These are phyloP conservation scores for Drosophila lutescens DNA, from an alignment of 2,888 invertebrate genomes.

Conservation along the genomic window DNA sequence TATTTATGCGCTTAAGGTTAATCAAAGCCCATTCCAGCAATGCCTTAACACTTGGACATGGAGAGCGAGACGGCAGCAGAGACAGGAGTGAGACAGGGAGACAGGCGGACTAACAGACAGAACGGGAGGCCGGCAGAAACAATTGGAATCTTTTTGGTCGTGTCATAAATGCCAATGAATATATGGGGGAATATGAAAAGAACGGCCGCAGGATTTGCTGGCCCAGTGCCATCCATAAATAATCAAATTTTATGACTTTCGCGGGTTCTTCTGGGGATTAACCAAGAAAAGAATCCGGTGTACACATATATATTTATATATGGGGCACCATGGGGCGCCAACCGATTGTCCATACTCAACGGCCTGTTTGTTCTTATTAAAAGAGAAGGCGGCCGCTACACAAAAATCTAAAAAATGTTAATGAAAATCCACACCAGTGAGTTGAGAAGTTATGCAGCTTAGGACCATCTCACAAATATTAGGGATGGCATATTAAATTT, in stretches of 20 bases:
- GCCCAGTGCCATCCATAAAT: constrained; percentile 75
- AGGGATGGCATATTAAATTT: constrained; percentile 7
- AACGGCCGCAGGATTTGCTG: constrained; percentile 51
- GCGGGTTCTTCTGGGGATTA: constrained; percentile 66
- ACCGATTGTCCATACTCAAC: constrained; percentile 80
- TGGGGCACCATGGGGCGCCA: constrained; percentile 77
- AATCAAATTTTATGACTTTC: constrained; percentile 79
- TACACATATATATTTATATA: constrained; percentile 34
- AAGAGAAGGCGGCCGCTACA: constrained; percentile 26
- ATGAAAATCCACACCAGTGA: constrained; percentile 67
- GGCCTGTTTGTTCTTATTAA: constrained; percentile 80
- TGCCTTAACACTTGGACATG: constrained; percentile 71
- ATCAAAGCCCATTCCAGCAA: constrained; percentile 78
- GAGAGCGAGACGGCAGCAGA: constrained; percentile 14
- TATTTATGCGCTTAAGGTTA: constrained; percentile 82
- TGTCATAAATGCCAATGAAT: constrained; percentile 79
- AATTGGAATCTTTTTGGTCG: constrained; percentile 75
- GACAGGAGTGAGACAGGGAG: constrained; percentile 5
- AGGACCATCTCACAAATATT: constrained; percentile 1
- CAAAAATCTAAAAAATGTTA: constrained; percentile 71
- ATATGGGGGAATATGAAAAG: constrained; percentile 47
- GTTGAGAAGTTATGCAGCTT: constrained; percentile 59
- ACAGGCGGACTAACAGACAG: constrained; percentile 22
- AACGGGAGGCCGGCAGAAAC: constrained; percentile 63
- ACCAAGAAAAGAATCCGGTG: constrained; percentile 49